These are phyloP conservation scores for Orussus abietinus DNA, from an alignment of 1,140 invertebrate genomes.

Conservation along the genomic window DNA sequence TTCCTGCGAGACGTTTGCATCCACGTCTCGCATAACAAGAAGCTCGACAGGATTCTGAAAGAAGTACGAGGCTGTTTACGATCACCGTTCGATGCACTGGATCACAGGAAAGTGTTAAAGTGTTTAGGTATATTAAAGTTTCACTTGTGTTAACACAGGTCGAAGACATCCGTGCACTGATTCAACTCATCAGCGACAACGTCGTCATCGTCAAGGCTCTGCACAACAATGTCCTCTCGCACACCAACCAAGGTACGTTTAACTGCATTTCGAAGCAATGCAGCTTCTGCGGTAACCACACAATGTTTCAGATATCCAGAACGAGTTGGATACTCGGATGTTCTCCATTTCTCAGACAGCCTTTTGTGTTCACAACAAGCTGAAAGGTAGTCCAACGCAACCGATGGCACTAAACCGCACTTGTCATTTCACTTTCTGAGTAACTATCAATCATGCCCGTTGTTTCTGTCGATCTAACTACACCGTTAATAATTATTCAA, in stretches of 20 bases:
- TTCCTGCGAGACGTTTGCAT: slow-evolving; percentile 40
- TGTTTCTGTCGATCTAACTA: too few species aligned
- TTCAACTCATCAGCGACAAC: slow-evolving; percentile 52
- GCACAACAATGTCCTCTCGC: slow-evolving; percentile 57
- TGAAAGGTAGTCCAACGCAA: too few species aligned
- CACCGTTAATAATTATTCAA: too few species aligned
- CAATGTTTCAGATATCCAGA: slow-evolving; percentile 53
- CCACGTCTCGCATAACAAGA: slow-evolving; percentile 39
- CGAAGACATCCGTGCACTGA: slow-evolving; percentile 52
- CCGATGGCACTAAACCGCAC: too few species aligned
- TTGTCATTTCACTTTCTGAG: too few species aligned
- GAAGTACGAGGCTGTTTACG: too few species aligned
- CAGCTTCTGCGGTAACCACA: too few species aligned
- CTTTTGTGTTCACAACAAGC: slow-evolving; percentile 35
- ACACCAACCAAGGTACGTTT: slow-evolving; percentile 54
- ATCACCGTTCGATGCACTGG: too few species aligned
- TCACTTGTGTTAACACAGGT: slow-evolving; percentile 53
- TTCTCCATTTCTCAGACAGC: slow-evolving; percentile 43
- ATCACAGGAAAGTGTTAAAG: too few species aligned
- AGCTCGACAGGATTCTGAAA: slow-evolving; percentile 43
- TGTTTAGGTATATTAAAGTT: too few species aligned
- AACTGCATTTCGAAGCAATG: slow-evolving; percentile 4
- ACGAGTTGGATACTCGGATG: slow-evolving; percentile 53
- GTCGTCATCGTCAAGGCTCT: slow-evolving; percentile 54
- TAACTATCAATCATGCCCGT: too few species aligned